phyloP scores from a whole-genome alignment of 2,888 invertebrate genomes.

The Drosophila flavopinicola region DNA sequence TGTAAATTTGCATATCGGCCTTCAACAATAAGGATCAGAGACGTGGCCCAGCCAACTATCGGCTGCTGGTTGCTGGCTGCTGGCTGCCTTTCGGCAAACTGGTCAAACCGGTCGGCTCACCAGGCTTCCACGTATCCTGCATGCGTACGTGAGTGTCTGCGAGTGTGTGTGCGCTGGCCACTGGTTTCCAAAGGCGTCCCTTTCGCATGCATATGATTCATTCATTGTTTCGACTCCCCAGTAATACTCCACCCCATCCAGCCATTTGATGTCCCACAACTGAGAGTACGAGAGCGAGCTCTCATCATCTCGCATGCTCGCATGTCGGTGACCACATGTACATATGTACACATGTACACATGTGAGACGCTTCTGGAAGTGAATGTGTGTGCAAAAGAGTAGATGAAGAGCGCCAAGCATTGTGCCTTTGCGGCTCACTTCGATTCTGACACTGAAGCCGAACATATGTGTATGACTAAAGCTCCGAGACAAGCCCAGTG shows the following conservation, averaged over 20 bases:
- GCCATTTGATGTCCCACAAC: background rate
- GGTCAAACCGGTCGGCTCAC: conserved; percentile 70
- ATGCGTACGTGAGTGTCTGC: background rate
- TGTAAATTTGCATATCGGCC: conserved; percentile 32
- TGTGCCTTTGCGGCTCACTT: conserved; percentile 36
- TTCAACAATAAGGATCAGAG: conserved; percentile 7
- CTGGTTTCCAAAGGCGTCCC: conserved; percentile 3
- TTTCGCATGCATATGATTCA: conserved; percentile 1
- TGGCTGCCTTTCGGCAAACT: conserved; percentile 43
- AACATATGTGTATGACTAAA: conserved; percentile 20
- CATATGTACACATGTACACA: background rate
- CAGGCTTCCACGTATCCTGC: conserved; percentile 1
- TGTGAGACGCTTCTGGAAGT: background rate
- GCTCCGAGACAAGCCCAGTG: background rate
- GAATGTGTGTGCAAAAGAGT: background rate
- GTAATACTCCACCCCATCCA: conserved; percentile 1
- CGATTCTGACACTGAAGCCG: conserved; percentile 27
- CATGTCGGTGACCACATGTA: background rate
- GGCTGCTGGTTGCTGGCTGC: background rate
- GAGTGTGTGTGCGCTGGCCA: conserved; percentile 8
- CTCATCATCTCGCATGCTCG: conserved; percentile 1
- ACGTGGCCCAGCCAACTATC: background rate
- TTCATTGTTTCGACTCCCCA: conserved; percentile 9
- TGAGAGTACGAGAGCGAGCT: conserved; percentile 8
- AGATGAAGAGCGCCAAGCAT: background rate